These are phyloP conservation scores for Spizella passerina DNA, from an alignment of 2,797 vertebrate genomes.

Conservation along the genomic window DNA sequence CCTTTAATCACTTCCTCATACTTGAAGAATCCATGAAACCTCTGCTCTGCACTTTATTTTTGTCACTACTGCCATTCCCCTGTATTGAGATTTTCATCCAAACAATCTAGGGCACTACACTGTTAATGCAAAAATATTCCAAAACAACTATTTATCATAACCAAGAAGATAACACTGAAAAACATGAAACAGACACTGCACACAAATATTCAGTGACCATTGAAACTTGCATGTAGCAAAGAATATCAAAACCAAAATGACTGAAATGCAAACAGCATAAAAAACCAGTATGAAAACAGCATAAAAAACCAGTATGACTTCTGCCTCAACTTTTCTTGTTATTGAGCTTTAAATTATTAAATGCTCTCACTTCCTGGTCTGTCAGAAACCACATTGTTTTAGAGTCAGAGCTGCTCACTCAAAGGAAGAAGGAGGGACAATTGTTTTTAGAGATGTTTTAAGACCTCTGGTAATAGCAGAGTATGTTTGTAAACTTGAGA, in stretches of 20 bases:
- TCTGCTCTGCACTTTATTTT: not conserved
- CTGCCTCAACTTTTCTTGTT: not conserved
- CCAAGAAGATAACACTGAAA: not conserved
- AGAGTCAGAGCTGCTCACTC: slow-evolving; percentile 9
- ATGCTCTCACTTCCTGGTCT: slow-evolving; percentile 46
- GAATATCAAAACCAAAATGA: not conserved
- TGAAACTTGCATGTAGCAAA: not conserved
- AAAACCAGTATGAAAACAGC: not conserved
- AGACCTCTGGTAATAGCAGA: not conserved
- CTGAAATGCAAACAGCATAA: not conserved
- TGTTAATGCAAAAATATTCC: not conserved
- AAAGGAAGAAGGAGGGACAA: not conserved
- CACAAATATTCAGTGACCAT: not conserved
- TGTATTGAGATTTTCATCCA: not conserved
- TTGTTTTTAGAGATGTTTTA: not conserved
- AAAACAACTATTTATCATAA: not conserved
- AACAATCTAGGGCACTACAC: not conserved
- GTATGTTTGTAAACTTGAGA: not conserved
- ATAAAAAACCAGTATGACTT: not conserved
- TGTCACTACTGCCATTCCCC: not conserved
- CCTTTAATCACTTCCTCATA: not conserved
- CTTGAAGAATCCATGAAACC: not conserved
- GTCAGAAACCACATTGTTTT: not conserved
- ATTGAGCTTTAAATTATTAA: not conserved
- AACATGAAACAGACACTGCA: not conserved